These are phyloP conservation scores for Mythimna lalbum DNA, from an alignment of 2,888 invertebrate genomes.

Conservation along the genomic window DNA sequence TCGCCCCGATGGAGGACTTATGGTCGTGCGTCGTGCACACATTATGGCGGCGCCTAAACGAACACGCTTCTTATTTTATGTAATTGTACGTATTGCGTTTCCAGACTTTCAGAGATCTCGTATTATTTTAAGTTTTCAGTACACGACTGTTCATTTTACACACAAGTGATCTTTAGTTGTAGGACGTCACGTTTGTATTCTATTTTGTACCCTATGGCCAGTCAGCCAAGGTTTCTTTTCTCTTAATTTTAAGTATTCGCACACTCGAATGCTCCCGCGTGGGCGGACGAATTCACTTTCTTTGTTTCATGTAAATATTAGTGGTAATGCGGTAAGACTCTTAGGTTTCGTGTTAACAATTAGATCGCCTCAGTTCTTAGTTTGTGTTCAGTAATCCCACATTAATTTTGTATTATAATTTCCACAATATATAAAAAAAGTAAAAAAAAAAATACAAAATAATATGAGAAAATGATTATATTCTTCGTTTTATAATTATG, in stretches of 20 bases:
- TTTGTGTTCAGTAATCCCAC: slow-evolving; percentile 81
- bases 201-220: slow-evolving; percentile 72
- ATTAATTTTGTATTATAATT: slow-evolving; percentile 76
- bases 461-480: slow-evolving; percentile 72
- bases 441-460: slow-evolving; percentile 73
- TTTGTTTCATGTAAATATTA: slow-evolving; percentile 80
- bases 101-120: slow-evolving; percentile 91
- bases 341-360: slow-evolving; percentile 72
- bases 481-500: slow-evolving; percentile 73
- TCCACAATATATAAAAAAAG: slow-evolving; percentile 77
- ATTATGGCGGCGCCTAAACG: slow-evolving; percentile 61
- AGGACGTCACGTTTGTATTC: slow-evolving; percentile 72
- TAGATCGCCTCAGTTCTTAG: slow-evolving; percentile 74
- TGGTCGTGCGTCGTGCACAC: slow-evolving; percentile 47
- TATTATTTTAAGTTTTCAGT: slow-evolving; percentile 87
- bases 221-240: slow-evolving; percentile 75
- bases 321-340: slow-evolving; percentile 70
- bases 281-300: slow-evolving; percentile 58
- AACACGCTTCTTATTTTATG: slow-evolving; percentile 81
- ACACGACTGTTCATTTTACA: slow-evolving; percentile 86
- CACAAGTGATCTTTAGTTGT: slow-evolving; percentile 84
- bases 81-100: slow-evolving; percentile 88
- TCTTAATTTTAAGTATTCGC: slow-evolving; percentile 70
- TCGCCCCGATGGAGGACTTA: slow-evolving; percentile 44
- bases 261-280: slow-evolving; percentile 71